A percentile compares a stretch with the other conserved stretches of the same genome.
These are phyloP conservation scores for Kryphioiulus occultus DNA, from an alignment of 2,888 invertebrate genomes.

Conservation along the genomic window DNA sequence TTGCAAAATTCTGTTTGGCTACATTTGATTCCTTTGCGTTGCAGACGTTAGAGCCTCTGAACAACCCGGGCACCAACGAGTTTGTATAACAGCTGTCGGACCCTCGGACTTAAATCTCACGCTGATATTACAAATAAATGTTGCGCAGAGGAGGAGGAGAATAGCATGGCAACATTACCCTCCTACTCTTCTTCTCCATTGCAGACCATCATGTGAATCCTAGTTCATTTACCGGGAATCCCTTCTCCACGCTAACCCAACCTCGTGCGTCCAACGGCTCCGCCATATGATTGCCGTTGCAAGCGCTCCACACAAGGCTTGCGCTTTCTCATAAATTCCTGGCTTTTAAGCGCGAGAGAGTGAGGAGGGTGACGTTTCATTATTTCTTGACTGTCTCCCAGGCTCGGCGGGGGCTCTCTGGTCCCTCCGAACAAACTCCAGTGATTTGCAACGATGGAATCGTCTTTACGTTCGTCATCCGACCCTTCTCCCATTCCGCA, in stretches of 20 bases:
- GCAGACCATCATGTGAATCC: neutral
- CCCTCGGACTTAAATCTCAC: neutral
- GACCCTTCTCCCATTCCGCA: neutral
- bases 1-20: neutral
- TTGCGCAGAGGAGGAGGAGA: neutral
- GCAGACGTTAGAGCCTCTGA: slow-evolving; percentile 84
- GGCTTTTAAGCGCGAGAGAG: neutral
- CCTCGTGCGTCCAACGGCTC: neutral
- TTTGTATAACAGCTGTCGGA: slow-evolving; percentile 70
- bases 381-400: neutral
- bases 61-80: slow-evolving; percentile 79
- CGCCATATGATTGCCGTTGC: neutral
- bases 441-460: neutral
- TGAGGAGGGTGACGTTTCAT: slow-evolving; percentile 10
- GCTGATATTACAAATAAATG: slow-evolving; percentile 7
- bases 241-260: neutral
- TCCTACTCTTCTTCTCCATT: neutral
- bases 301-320: neutral
- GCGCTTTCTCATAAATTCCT: slow-evolving; percentile 17
- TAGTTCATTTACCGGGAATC: neutral
- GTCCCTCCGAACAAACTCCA: neutral
- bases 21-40: slow-evolving; percentile 59
- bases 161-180: slow-evolving; percentile 12
- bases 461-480: neutral
- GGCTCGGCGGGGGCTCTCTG: neutral